phyloP scores from a whole-genome alignment of 2,888 invertebrate species.

The Tachystola acroxantha region DNA sequence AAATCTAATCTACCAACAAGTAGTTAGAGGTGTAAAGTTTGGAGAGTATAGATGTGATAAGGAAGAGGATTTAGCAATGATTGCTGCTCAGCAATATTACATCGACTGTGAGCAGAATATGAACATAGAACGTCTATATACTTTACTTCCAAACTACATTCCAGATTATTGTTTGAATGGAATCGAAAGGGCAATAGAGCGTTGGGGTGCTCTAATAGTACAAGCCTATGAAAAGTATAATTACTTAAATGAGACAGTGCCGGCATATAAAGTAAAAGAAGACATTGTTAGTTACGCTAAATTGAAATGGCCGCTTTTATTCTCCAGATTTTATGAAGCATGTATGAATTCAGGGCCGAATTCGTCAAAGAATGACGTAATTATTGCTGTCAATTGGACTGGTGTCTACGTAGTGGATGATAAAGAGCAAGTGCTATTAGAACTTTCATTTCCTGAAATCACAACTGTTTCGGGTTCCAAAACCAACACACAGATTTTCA shows the following conservation, averaged over 20 bases:
- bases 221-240: conserved; percentile 97
- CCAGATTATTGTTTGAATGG: conserved; percentile 96
- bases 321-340: conserved; percentile 98
- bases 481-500: conserved; percentile 97
- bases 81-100: conserved; percentile 99
- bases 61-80: conserved; percentile 98
- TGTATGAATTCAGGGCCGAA: conserved; percentile 97
- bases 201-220: conserved; percentile 93
- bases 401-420: conserved; percentile 99
- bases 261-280: conserved; percentile 92
- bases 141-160: conserved; percentile 95
- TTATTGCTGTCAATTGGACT: conserved; percentile 99
- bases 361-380: conserved; percentile 99
- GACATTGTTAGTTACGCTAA: conserved; percentile 99
- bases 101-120: conserved; percentile 96
- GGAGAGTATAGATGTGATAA: conserved; percentile 98
- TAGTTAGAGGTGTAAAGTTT: conserved; percentile 98
- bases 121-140: conserved; percentile 92
- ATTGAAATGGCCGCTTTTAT: conserved; percentile 98
- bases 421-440: conserved; percentile 97
- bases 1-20: conserved; percentile 98
- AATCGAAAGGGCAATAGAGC: conserved; percentile 92
- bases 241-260: conserved; percentile 94
- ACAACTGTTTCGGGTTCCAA: conserved; percentile 97
- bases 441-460: conserved; percentile 99